phyloP scores from a whole-genome alignment of 2,797 vertebrate species.

The Pteronotus mesoamericanus region DNA sequence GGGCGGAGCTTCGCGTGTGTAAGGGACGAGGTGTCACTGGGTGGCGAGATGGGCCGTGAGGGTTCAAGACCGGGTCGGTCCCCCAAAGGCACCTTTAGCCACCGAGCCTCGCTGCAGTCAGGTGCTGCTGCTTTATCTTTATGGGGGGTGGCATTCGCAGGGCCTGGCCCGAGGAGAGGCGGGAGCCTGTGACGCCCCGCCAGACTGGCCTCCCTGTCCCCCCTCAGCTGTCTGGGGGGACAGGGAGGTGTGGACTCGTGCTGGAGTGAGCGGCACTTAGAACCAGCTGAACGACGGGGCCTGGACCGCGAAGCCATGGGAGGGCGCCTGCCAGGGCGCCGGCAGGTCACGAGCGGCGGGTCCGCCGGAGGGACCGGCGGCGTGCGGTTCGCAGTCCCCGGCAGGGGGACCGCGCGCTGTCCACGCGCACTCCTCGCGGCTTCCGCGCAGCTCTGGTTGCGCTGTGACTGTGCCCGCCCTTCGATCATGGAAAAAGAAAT shows the following conservation, averaged over 20 bases:
- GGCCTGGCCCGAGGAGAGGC: fast-evolving
- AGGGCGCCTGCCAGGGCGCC: background rate
- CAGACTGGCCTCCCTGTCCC: no score
- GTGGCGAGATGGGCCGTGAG: background rate
- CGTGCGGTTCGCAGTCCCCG: background rate
- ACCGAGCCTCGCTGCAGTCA: no score
- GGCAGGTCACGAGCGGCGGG: background rate
- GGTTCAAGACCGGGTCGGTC: background rate
- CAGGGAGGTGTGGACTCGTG: background rate
- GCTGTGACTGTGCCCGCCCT: background rate
- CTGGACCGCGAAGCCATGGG: background rate
- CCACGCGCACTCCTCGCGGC: background rate
- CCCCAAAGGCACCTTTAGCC: background rate
- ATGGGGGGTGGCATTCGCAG: fast-evolving
- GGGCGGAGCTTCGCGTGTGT: background rate
- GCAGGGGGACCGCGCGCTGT: background rate
- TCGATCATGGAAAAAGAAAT: background rate
- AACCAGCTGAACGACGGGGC: no score
- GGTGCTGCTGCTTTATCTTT: no score
- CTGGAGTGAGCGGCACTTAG: background rate
- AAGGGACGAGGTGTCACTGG: background rate
- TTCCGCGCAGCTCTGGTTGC: background rate
- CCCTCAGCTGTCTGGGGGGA: background rate
- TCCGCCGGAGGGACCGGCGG: background rate
- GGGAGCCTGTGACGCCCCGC: fast-evolving